A percentile compares a stretch with the other conserved stretches of the same genome.
These are phyloP conservation scores for Drosophila tsacasi DNA, from an alignment of 1,140 invertebrate species.

Conservation along the genomic window DNA sequence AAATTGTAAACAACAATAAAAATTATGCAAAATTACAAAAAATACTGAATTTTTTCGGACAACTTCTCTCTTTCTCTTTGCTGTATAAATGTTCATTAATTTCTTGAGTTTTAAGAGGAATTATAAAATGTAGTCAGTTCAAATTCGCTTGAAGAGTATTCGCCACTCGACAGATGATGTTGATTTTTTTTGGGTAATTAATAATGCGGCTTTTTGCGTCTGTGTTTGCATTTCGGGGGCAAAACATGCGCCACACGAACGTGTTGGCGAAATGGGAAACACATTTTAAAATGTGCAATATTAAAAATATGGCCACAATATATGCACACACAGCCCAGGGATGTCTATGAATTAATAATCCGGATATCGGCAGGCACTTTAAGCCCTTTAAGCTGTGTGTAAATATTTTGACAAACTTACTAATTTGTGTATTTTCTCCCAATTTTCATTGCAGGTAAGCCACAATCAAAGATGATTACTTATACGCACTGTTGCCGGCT, in stretches of 20 bases:
- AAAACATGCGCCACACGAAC: slow-evolving; percentile 30
- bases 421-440: slow-evolving; percentile 2
- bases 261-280: slow-evolving; percentile 34
- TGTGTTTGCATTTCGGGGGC: slow-evolving; percentile 30
- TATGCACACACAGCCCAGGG: neutral
- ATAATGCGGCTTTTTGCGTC: slow-evolving; percentile 32
- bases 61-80: neutral
- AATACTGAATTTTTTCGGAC: neutral
- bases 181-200: slow-evolving; percentile 26
- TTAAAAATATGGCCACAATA: slow-evolving; percentile 20
- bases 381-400: slow-evolving; percentile 12
- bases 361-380: neutral
- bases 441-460: slow-evolving; percentile 61
- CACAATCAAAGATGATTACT: slow-evolving; percentile 33
- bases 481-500: slow-evolving; percentile 22
- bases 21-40: neutral
- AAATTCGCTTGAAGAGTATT: slow-evolving; percentile 21
- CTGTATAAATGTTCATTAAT: too few species aligned
- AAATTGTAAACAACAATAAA: neutral
- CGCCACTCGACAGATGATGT: neutral
- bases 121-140: neutral
- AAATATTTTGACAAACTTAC: slow-evolving; percentile 5
- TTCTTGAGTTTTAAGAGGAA: neutral
- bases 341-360: slow-evolving; percentile 52
- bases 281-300: slow-evolving; percentile 39